Percentiles rank a stretch among this genome's conserved stretches.
Evolutionary conservation across 1,140 invertebrate species (phyloP).

Genomic region (Eriosoma lanigerum): DNA sequence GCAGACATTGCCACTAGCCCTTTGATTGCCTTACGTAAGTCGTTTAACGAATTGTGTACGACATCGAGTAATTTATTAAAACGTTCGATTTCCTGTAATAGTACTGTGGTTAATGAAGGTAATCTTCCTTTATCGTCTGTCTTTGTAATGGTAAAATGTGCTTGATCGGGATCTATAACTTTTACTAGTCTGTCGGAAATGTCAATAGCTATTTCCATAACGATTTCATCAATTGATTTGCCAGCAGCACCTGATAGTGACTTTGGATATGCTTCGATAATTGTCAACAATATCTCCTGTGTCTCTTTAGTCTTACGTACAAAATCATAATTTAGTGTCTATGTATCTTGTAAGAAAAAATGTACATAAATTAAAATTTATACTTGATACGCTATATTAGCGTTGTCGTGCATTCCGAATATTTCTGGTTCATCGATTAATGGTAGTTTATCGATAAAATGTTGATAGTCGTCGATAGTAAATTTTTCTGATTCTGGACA

Average conservation of each 20-base stretch:
- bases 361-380: no score
- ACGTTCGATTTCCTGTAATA: conserved; percentile 81
- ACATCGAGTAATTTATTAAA: conserved; percentile 76
- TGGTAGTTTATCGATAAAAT: conserved; percentile 18
- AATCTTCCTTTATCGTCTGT: conserved; percentile 70
- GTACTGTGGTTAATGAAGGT: conserved; percentile 78
- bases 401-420: conserved; percentile 88
- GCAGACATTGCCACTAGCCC: conserved; percentile 89
- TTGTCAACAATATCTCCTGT: conserved; percentile 62
- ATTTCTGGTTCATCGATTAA: conserved; percentile 68
- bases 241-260: conserved; percentile 63
- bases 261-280: conserved; percentile 74
- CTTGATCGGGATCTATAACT: conserved; percentile 66
- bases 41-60: conserved; percentile 71
- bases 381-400: conserved; percentile 71
- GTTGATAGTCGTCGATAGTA: conserved; percentile 58
- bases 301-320: no score
- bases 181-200: conserved; percentile 63
- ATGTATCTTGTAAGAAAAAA: no score
- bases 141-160: conserved; percentile 61
- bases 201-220: conserved; percentile 70
- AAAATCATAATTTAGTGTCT: no score
- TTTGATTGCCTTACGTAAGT: conserved; percentile 79
- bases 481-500: conserved; percentile 65
- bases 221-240: conserved; percentile 73